Conservation (phyloP, 2,888 invertebrate genomes). For the Eledone cirrhosa region DNA sequence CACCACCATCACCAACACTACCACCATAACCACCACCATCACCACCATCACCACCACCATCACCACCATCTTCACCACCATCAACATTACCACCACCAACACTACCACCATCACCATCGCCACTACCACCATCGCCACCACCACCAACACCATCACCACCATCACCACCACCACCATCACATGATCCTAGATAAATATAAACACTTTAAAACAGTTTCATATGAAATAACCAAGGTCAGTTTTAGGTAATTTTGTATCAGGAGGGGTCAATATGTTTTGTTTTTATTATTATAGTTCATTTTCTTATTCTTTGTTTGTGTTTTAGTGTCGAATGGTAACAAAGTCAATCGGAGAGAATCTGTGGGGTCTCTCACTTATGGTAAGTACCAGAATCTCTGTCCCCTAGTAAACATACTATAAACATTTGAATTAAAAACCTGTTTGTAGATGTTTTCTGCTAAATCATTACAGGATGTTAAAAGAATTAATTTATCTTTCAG, state of each 20-base stretch:
- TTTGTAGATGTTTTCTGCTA: no score
- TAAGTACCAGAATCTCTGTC: conserved; percentile 29
- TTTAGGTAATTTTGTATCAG: not conserved
- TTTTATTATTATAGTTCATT: not conserved
- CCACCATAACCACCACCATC: not conserved
- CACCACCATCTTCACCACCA: no score
- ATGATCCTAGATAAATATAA: no score
- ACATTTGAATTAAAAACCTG: no score
- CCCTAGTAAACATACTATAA: not conserved
- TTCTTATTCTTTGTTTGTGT: no score
- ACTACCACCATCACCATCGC: not conserved
- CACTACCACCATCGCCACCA: not conserved
- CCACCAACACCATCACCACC: not conserved
- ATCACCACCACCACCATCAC: not conserved
- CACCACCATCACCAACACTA: not conserved
- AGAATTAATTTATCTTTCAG: conserved; percentile 33
- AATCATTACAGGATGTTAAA: no score
- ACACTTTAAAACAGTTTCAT: no score
- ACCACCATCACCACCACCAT: no score
- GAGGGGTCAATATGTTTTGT: not conserved
- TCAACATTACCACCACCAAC: no score
- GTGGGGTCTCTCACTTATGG: conserved; percentile 46
- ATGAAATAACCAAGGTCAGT: not conserved
- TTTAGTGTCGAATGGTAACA: not conserved
- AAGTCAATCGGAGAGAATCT: conserved; percentile 37